A percentile compares a stretch with the other conserved stretches of the same genome.
Conservation (phyloP, 2,113 vertebrate species). For the Pandion haliaetus region DNA sequence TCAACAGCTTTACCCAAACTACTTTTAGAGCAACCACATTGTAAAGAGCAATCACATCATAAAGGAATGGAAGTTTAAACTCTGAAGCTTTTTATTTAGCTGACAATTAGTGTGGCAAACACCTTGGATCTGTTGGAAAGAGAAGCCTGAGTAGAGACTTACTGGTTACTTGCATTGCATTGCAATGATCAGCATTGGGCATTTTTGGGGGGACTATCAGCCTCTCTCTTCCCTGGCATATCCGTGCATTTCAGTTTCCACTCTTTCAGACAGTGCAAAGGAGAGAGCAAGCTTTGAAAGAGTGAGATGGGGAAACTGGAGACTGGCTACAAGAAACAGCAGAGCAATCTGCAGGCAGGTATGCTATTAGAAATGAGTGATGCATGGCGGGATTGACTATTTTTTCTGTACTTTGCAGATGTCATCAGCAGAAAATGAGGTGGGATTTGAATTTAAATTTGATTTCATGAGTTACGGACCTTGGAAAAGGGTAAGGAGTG, state of each 20-base stretch:
- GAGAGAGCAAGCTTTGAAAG: not conserved
- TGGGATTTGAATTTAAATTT: not conserved
- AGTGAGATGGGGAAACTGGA: not conserved
- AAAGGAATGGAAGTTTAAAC: not conserved
- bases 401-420: not conserved
- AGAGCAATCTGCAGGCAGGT: not conserved
- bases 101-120: not conserved
- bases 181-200: rapidly evolving
- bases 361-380: not conserved
- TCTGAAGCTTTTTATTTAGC: not conserved
- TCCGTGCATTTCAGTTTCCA: not conserved
- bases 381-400: rapidly evolving
- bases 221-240: not conserved
- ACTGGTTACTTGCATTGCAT: not conserved
- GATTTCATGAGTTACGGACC: not conserved
- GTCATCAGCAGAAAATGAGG: not conserved
- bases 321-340: not conserved
- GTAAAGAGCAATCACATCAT: not conserved
- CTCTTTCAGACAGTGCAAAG: not conserved
- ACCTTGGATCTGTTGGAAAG: not conserved
- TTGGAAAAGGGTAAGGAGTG: not conserved
- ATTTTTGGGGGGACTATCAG: not conserved
- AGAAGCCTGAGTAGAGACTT: not conserved
- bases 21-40: not conserved
- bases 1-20: not conserved